phyloP scores from a whole-genome alignment of 1,140 invertebrate genomes.

The Copidosoma floridanum region DNA sequence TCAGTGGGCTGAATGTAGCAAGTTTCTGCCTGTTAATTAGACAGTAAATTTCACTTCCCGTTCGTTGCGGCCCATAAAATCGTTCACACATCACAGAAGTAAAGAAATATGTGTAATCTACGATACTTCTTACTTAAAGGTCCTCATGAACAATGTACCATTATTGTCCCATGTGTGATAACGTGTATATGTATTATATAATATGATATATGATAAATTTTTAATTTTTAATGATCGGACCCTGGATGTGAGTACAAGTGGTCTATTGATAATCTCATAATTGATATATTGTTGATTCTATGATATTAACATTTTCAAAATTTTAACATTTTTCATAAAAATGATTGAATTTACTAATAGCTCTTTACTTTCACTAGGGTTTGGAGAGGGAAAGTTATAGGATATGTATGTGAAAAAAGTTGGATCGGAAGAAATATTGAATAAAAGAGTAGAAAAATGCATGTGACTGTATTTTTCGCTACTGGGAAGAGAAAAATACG shows the following conservation, averaged over 20 bases:
- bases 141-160: too few species aligned
- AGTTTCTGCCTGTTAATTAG: too few species aligned
- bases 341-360: conserved; percentile 54
- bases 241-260: conserved; percentile 40
- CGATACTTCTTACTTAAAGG: too few species aligned
- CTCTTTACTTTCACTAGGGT: conserved; percentile 56
- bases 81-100: too few species aligned
- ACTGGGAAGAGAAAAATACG: conserved; percentile 42
- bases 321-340: conserved; percentile 58
- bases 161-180: too few species aligned
- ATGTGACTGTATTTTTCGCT: conserved; percentile 50
- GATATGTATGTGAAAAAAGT: conserved; percentile 26
- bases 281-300: conserved; percentile 21
- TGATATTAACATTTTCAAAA: conserved; percentile 46
- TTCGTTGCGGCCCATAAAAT: too few species aligned
- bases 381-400: conserved; percentile 37
- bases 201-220: too few species aligned
- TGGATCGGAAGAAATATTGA: conserved; percentile 37
- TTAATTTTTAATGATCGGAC: too few species aligned
- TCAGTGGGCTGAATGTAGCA: too few species aligned
- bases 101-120: too few species aligned
- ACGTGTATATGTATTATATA: too few species aligned
- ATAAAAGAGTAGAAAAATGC: conserved; percentile 53
- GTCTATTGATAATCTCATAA: conserved; percentile 21
- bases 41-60: too few species aligned